Conservation (phyloP, 2,797 vertebrate genomes). For the Coendou prehensilis region DNA sequence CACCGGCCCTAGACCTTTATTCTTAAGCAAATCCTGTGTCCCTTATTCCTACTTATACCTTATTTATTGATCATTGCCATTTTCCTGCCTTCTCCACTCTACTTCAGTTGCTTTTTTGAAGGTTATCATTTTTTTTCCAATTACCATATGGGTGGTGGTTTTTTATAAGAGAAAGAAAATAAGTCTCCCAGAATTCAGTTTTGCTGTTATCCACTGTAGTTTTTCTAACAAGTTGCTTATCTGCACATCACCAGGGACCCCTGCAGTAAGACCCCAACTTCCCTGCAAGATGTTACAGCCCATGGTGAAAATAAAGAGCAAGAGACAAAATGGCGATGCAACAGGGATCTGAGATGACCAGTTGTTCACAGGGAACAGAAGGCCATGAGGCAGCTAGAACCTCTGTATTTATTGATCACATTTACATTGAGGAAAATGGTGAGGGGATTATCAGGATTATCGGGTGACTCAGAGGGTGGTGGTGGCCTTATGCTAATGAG, state of each 20-base stretch:
- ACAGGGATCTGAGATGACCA: background rate
- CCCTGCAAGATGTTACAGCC: background rate
- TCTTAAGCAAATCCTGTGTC: background rate
- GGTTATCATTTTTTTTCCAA: background rate
- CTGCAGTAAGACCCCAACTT: background rate
- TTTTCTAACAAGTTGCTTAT: background rate
- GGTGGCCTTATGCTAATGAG: background rate
- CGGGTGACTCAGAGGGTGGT: background rate
- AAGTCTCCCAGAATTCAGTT: background rate
- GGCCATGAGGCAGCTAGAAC: background rate
- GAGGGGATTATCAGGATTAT: background rate
- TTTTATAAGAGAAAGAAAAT: background rate
- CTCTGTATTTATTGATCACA: background rate
- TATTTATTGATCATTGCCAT: background rate
- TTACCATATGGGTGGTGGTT: background rate
- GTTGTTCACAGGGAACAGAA: background rate
- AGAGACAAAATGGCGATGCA: background rate
- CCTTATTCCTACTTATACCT: background rate
- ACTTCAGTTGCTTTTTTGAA: background rate
- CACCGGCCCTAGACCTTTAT: background rate
- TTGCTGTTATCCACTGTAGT: background rate
- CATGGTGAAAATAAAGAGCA: background rate
- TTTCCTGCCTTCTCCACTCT: background rate
- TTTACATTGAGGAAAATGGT: background rate
- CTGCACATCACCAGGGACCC: background rate